Evolutionary conservation across 2,113 vertebrate genomes (phyloP), one percentile per base, ranked within the genome.

Genomic region (Heliornis fulica): DNA sequence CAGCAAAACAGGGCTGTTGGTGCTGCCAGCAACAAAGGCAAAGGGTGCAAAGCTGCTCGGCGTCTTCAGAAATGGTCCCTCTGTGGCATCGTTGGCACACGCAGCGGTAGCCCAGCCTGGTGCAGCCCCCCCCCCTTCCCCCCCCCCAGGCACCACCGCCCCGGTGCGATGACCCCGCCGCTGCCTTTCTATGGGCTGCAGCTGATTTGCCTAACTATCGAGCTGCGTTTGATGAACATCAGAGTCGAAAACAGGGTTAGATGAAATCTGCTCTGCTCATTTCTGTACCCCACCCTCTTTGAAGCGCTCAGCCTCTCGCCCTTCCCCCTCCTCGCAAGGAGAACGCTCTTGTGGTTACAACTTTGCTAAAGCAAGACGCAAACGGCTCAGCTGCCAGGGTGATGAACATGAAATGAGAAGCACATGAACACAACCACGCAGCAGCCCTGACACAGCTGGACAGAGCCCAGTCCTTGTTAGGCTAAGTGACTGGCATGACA

Each of bases 61-160:
- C 48, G 46, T 26, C 87, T 68, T 59, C 72, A 38, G 69, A 81
- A 89, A n/a, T 2, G 50, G 45, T 61, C 72, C 28, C 63, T 87
- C 50, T 66, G 68, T 32, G 53, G 13, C 40, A 28, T 0, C 3
- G 2, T 21, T 2, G 3, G 71, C 40, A 34, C 48, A 56, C 41
- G 79, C 2, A 2, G 53, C 63, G 25, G 79, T 59, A 38, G 46
- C 65, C 36, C 48, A 56, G 83, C 28, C 65, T 13, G 59, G 40
- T 2, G 0, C 64, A 43, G 43, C 21, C 51, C 4, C 41, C 40
- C 0, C 0, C 64, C 68, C 31, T 5, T 1, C 15, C 21, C 20
- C 46, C 20, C 18, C 41, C 40, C 22, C 0, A 0, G 46, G 65
- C 46, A 32, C n/a, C 1, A 1, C 40, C 0, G 0, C 60, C 71